Conservation (phyloP, 2,113 vertebrate genomes). For the Neolamprologus sp. region DNA sequence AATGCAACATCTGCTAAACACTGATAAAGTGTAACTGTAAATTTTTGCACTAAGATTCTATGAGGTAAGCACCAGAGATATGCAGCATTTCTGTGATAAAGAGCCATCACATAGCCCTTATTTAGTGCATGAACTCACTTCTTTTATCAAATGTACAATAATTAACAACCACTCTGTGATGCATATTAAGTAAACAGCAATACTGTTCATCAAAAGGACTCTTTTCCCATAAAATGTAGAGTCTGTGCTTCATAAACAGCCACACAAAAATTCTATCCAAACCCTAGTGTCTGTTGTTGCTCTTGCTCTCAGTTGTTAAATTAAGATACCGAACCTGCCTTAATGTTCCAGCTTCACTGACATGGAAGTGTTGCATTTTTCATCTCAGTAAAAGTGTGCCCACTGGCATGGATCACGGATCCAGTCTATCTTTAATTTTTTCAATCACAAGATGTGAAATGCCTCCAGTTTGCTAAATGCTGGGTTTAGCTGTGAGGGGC, state of each 20-base stretch:
- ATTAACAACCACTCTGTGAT: background rate
- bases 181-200: background rate
- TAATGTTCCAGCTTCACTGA: background rate
- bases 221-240: background rate
- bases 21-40: background rate
- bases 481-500: slow-evolving; percentile 2
- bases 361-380: slow-evolving; percentile 52
- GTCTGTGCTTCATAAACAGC: background rate
- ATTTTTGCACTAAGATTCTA: background rate
- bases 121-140: background rate
- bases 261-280: background rate
- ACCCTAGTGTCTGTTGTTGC: background rate
- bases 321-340: background rate
- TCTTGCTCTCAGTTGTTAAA: background rate
- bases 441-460: slow-evolving; percentile 47
- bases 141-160: background rate
- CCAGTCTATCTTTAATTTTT: background rate
- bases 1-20: background rate
- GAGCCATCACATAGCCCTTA: background rate
- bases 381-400: slow-evolving; percentile 18
- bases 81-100: background rate
- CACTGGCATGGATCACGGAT: background rate
- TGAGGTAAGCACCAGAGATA: background rate
- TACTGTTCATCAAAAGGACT: background rate
- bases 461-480: background rate